Percentiles rank a stretch among this genome's conserved stretches.
Conservation (phyloP, 2,797 vertebrate species). For the Chelidonichthys spinosus region DNA sequence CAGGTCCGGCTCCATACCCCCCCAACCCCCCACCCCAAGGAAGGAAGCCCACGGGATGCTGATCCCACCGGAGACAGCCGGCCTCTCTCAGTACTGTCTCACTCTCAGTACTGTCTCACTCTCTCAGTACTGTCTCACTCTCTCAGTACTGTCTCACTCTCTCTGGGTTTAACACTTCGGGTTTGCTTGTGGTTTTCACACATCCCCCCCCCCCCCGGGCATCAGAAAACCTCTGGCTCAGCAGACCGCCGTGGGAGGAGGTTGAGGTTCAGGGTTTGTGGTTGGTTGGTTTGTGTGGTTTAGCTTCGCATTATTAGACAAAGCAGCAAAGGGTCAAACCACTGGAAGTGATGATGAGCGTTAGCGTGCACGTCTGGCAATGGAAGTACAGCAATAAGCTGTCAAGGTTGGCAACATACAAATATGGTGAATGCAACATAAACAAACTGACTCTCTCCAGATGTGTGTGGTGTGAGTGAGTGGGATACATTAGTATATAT, state of each 20-base stretch:
- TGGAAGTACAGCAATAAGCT: too few species aligned
- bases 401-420: too few species aligned
- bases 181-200: constrained; percentile 46
- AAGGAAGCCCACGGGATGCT: constrained; percentile 73
- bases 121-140: constrained; percentile 63
- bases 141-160: not conserved
- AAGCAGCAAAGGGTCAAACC: not conserved
- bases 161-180: constrained; percentile 4
- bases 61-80: constrained; percentile 62
- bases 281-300: not conserved
- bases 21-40: constrained; percentile 33
- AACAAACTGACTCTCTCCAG: too few species aligned
- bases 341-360: not conserved
- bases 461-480: too few species aligned
- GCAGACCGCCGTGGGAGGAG: too few species aligned
- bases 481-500: not conserved
- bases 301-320: constrained; percentile 7
- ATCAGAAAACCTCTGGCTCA: constrained; percentile 73
- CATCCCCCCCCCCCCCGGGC: constrained; percentile 33
- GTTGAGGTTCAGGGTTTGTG: not conserved
- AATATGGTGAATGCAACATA: too few species aligned
- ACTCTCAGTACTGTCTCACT: constrained; percentile 19
- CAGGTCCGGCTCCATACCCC: constrained; percentile 50
- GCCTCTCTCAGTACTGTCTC: constrained; percentile 36
- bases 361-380: too few species aligned